phyloP scores from a whole-genome alignment of 2,797 vertebrate species.

The Gallinago stenura region DNA sequence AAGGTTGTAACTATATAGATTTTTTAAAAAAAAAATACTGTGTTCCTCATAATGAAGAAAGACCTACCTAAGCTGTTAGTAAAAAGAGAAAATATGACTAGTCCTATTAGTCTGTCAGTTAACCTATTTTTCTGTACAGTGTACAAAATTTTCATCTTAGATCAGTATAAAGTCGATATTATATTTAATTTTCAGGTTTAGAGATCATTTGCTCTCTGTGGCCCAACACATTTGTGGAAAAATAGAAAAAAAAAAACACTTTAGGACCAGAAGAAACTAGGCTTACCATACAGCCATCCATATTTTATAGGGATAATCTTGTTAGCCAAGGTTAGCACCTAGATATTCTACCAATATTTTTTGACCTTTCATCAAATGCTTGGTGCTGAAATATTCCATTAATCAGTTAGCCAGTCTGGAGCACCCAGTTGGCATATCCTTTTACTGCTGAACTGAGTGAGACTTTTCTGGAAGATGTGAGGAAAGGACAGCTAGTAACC shows the following conservation, averaged over 20 bases:
- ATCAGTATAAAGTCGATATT: not conserved
- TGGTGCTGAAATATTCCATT: no score
- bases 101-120: not conserved
- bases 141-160: not conserved
- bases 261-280: not conserved
- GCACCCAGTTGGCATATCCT: no score
- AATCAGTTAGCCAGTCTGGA: no score
- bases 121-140: not conserved
- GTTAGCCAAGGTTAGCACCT: not conserved
- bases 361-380: no score
- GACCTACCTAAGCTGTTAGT: not conserved
- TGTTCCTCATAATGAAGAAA: not conserved
- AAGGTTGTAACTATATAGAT: not conserved
- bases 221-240: not conserved
- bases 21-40: not conserved
- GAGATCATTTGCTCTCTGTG: not conserved
- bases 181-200: not conserved
- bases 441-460: no score
- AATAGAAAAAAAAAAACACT: not conserved
- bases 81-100: not conserved
- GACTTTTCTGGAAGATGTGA: no score
- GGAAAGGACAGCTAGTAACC: no score
- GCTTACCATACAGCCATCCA: not conserved
- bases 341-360: no score
- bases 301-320: not conserved